Conservation (phyloP, 2,113 vertebrate species). For the Scytalopus superciliaris region DNA sequence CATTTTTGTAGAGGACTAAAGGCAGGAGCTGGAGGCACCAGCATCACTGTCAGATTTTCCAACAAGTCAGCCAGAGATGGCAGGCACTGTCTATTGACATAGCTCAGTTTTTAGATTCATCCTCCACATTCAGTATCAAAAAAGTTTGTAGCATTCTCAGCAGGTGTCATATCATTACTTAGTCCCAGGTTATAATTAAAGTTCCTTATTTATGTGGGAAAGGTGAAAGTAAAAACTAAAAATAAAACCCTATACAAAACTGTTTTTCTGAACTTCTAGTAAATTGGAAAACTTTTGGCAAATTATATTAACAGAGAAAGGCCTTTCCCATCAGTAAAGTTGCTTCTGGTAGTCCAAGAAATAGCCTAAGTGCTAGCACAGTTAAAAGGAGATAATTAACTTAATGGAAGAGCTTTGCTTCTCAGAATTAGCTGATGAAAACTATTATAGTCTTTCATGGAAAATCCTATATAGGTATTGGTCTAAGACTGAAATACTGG, state of each 20-base stretch:
- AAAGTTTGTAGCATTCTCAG: not conserved
- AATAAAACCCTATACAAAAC: not conserved
- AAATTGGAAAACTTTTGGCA: not conserved
- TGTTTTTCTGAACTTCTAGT: not conserved
- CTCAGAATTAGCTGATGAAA: not conserved
- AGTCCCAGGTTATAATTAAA: not conserved
- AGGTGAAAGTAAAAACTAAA: not conserved
- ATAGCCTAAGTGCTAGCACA: not conserved
- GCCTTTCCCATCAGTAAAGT: not conserved
- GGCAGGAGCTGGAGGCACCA: not conserved
- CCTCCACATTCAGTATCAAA: not conserved
- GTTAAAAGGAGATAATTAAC: not conserved
- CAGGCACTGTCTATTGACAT: not conserved
- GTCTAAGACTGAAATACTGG: not conserved
- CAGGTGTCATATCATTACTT: not conserved
- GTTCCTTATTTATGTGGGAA: not conserved
- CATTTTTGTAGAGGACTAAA: constrained; percentile 7
- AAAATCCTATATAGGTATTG: not conserved
- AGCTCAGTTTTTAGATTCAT: not conserved
- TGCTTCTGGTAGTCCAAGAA: not conserved
- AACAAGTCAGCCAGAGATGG: constrained; percentile 8
- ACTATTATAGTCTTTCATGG: not conserved
- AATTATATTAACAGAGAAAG: not conserved
- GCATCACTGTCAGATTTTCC: constrained; percentile 19
- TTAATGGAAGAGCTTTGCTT: not conserved